These are phyloP conservation scores for Cepphus grylle DNA, from an alignment of 2,113 vertebrate species.

Conservation along the genomic window DNA sequence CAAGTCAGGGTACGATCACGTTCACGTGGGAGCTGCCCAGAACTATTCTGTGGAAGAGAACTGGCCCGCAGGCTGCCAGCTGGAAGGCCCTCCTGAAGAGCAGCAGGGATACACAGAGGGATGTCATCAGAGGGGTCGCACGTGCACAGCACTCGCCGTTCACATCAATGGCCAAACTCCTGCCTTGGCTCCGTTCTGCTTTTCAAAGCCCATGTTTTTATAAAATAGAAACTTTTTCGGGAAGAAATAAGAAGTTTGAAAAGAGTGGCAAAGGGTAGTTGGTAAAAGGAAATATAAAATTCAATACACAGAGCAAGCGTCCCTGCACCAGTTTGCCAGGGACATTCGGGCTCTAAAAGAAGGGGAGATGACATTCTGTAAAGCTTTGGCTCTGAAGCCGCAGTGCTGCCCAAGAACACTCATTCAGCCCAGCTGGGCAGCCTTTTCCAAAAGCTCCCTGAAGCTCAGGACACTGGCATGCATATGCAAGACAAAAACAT, in stretches of 20 bases:
- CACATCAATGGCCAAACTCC: not conserved
- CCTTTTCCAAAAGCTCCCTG: not conserved
- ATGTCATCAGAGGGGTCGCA: not conserved
- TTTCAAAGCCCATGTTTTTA: not conserved
- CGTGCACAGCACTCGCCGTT: not conserved
- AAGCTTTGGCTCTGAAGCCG: not conserved
- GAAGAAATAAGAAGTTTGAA: not conserved
- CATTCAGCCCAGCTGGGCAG: not conserved
- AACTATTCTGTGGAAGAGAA: not conserved
- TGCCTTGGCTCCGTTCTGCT: not conserved
- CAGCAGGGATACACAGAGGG: not conserved
- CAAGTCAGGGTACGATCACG: accelerated
- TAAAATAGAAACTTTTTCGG: not conserved
- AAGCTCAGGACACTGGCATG: not conserved
- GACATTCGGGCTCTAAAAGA: not conserved
- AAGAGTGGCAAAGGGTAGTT: not conserved
- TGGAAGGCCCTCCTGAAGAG: not conserved
- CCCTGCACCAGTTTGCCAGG: not conserved
- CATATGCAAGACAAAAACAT: not conserved
- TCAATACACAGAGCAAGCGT: not conserved
- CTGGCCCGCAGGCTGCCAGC: not conserved
- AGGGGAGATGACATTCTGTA: not conserved
- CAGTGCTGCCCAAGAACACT: not conserved
- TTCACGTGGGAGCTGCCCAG: not conserved
- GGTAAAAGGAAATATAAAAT: not conserved